Percentiles rank a stretch among this genome's conserved stretches.
These are phyloP conservation scores for Cirrhinus molitorella DNA, from an alignment of 2,797 vertebrate species.

Conservation along the genomic window DNA sequence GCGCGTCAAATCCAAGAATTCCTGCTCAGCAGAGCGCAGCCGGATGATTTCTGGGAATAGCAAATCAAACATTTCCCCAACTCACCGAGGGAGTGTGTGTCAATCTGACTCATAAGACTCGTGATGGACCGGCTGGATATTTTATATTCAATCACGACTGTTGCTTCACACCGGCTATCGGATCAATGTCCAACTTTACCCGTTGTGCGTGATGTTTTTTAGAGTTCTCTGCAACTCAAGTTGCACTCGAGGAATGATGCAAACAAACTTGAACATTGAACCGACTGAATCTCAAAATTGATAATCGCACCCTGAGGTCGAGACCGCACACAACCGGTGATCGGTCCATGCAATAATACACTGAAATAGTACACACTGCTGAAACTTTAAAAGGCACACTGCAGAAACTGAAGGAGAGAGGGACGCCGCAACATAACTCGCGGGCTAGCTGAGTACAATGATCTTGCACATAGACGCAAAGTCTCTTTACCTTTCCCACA, in stretches of 20 bases:
- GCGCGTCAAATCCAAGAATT: constrained; percentile 40
- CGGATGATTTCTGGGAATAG: constrained; percentile 54
- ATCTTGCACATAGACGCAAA: constrained; percentile 40
- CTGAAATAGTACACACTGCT: not conserved
- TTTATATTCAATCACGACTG: constrained; percentile 21
- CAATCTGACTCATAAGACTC: constrained; percentile 21
- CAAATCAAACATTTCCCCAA: constrained; percentile 56
- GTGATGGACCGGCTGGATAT: constrained; percentile 4
- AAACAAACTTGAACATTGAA: constrained; percentile 3
- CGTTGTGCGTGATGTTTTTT: not conserved
- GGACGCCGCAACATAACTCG: not conserved
- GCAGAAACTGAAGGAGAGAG: constrained; percentile 1
- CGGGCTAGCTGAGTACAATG: constrained; percentile 40
- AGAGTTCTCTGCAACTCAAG: not conserved
- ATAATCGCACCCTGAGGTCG: not conserved
- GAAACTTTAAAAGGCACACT: not conserved
- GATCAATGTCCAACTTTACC: not conserved
- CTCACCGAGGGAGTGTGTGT: constrained; percentile 3
- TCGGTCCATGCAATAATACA: not conserved
- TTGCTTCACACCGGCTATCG: not conserved
- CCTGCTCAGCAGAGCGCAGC: constrained; percentile 62
- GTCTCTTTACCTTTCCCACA: constrained; percentile 55
- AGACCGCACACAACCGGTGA: not conserved
- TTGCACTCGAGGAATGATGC: constrained; percentile 9
- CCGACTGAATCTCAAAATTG: not conserved